Evolutionary conservation across 2,113 vertebrate genomes (phyloP).

Genomic region (Chloebia gouldiae): DNA sequence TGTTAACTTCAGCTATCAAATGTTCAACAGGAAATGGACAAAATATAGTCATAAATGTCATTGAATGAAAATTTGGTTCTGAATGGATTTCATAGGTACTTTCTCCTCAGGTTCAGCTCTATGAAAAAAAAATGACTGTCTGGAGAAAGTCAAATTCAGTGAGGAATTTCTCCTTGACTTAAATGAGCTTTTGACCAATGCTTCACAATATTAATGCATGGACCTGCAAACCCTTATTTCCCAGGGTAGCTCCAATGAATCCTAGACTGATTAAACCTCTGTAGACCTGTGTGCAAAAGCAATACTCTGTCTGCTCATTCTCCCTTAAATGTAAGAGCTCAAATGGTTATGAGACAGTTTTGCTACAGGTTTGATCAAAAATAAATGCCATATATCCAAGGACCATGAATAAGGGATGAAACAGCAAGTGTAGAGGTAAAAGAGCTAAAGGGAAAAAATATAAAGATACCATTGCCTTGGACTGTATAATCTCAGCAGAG

Average conservation of each 20-base stretch:
- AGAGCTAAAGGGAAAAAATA: neutral
- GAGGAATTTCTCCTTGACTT: constrained; percentile 48
- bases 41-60: constrained; percentile 15
- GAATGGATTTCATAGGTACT: constrained; percentile 31
- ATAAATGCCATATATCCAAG: constrained; percentile 55
- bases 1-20: neutral
- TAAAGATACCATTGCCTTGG: neutral
- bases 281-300: constrained; percentile 40
- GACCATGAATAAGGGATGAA: constrained; percentile 61
- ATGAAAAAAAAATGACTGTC: constrained; percentile 29
- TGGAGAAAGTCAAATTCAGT: constrained; percentile 10
- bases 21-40: neutral
- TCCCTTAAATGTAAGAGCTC: constrained; percentile 16
- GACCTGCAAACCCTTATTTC: constrained; percentile 55
- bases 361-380: constrained; percentile 62
- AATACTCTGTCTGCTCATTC: constrained; percentile 45
- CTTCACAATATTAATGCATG: constrained; percentile 37
- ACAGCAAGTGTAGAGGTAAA: neutral
- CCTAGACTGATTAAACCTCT: constrained; percentile 60
- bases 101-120: neutral
- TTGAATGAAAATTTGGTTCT: constrained; percentile 19
- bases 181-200: constrained; percentile 51
- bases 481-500: constrained; percentile 7
- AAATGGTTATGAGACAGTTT: constrained; percentile 42
- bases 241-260: constrained; percentile 40